phyloP scores from a whole-genome alignment of 2,113 vertebrate species.

The Pleuronectes platessa region DNA sequence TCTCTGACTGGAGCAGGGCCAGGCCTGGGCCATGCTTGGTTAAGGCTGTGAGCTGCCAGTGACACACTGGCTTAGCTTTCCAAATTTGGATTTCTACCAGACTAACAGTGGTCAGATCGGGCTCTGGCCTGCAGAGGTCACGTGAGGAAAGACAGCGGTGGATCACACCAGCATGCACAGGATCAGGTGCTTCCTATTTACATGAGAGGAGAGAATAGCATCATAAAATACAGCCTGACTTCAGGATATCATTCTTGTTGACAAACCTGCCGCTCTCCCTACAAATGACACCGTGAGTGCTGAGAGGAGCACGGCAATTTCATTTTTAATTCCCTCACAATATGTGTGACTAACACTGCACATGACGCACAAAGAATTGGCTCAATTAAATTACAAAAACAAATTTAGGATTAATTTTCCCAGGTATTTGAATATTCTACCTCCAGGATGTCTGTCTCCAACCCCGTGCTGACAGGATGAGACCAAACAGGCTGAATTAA shows the following conservation, averaged over 20 bases:
- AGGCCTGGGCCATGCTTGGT: slow-evolving; percentile 25
- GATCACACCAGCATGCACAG: not conserved
- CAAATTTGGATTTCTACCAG: slow-evolving; percentile 20
- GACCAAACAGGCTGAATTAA: not conserved
- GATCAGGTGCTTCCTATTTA: too few species aligned
- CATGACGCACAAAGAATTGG: not conserved
- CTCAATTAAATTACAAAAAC: not conserved
- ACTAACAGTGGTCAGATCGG: not conserved
- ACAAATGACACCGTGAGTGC: not conserved
- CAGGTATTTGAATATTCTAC: not conserved
- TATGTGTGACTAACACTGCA: not conserved
- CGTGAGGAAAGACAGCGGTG: slow-evolving; percentile 4
- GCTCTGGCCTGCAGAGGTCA: not conserved
- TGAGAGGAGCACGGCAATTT: not conserved
- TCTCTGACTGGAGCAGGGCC: slow-evolving; percentile 38
- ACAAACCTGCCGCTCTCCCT: not conserved
- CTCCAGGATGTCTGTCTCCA: not conserved
- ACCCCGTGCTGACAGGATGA: not conserved
- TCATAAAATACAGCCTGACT: not conserved
- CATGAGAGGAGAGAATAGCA: too few species aligned
- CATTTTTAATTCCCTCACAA: too few species aligned
- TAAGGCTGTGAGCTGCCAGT: slow-evolving; percentile 34
- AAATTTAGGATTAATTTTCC: not conserved
- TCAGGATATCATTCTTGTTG: not conserved
- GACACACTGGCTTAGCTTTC: slow-evolving; percentile 39